Percentiles rank a stretch among this genome's conserved stretches.
phyloP scores from a whole-genome alignment of 2,797 vertebrate species.

The Chrysocyon brachyurus region DNA sequence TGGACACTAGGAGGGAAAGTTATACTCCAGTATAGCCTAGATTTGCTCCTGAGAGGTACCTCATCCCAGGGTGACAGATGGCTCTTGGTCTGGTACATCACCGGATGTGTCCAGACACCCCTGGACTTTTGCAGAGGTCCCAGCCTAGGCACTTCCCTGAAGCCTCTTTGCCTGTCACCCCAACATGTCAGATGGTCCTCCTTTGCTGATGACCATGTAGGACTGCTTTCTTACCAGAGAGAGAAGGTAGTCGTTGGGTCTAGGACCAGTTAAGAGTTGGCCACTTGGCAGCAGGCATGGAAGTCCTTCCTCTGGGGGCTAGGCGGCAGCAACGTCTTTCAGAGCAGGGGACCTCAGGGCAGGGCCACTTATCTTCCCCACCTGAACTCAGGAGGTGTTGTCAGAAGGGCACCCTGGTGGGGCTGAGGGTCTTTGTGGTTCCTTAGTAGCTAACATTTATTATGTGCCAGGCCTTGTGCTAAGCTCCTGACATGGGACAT shows the following conservation, averaged over 20 bases:
- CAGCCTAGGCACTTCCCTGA: background rate
- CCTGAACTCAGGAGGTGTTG: background rate
- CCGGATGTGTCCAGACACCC: background rate
- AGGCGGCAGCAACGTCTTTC: background rate
- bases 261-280: background rate
- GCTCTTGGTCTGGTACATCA: background rate
- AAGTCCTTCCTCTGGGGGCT: background rate
- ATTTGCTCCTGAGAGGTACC: background rate
- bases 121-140: background rate
- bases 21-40: background rate
- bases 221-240: background rate
- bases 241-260: background rate
- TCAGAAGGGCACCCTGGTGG: background rate
- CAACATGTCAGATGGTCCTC: background rate
- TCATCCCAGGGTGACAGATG: background rate
- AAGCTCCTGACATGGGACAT: background rate
- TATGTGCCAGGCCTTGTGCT: background rate
- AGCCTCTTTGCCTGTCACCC: background rate
- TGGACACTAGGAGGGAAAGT: background rate
- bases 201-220: background rate
- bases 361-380: background rate
- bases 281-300: background rate
- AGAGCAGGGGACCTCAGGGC: background rate
- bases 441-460: background rate
- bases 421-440: background rate